These are phyloP conservation scores for Spialia ferax DNA, from an alignment of 2,888 invertebrate species.

Conservation along the genomic window DNA sequence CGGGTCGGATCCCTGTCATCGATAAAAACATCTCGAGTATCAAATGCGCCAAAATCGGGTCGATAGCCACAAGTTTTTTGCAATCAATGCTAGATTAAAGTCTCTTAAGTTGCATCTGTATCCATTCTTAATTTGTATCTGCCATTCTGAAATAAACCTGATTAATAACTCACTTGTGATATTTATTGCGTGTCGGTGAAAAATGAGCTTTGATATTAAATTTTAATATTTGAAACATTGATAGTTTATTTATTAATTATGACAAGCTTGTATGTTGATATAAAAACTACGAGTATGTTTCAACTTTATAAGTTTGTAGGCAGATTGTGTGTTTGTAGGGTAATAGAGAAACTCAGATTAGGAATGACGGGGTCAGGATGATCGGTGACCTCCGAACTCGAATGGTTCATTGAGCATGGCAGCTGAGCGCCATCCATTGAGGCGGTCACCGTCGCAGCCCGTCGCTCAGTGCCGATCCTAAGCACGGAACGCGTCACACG, in stretches of 20 bases:
- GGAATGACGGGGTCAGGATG: constrained; percentile 73
- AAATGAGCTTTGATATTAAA: constrained; percentile 5
- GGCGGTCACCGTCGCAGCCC: constrained; percentile 57
- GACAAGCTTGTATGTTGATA: neutral
- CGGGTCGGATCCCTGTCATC: constrained; percentile 54
- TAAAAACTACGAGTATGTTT: neutral
- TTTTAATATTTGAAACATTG: neutral
- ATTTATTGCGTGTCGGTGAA: constrained; percentile 20
- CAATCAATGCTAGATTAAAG: constrained; percentile 31
- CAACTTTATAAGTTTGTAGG: neutral
- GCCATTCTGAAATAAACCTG: constrained; percentile 24
- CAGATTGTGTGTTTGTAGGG: constrained; percentile 61
- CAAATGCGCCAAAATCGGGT: constrained; percentile 42
- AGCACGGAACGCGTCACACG: constrained; percentile 83
- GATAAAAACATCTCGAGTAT: constrained; percentile 56
- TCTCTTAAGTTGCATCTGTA: constrained; percentile 37
- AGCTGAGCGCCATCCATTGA: constrained; percentile 74
- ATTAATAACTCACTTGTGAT: constrained; percentile 21
- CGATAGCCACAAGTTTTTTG: constrained; percentile 44
- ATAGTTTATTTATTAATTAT: neutral
- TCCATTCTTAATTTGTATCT: constrained; percentile 28
- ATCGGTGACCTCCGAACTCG: constrained; percentile 81
- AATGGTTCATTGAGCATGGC: constrained; percentile 83
- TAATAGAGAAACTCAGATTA: constrained; percentile 73
- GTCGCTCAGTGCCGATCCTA: constrained; percentile 77